Evolutionary conservation across 2,797 vertebrate genomes (phyloP).

Genomic region (Allobates femoralis): DNA sequence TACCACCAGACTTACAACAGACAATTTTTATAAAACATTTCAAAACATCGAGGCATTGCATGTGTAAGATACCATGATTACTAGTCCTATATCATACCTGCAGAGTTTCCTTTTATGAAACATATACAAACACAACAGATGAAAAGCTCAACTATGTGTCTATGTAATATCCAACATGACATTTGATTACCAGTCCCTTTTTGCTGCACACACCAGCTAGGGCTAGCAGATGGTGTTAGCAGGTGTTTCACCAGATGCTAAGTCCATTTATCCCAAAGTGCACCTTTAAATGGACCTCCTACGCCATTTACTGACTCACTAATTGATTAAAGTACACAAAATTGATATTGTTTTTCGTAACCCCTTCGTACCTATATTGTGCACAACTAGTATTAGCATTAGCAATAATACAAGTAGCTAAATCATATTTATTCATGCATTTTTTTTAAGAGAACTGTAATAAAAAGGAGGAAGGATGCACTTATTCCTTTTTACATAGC

Average conservation of each 20-base stretch:
- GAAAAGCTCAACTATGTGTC: background rate
- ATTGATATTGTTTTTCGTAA: constrained; percentile 11
- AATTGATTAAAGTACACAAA: constrained; percentile 58
- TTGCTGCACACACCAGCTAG: constrained; percentile 24
- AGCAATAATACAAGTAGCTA: background rate
- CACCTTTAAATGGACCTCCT: constrained; percentile 49
- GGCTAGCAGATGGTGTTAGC: constrained; percentile 47
- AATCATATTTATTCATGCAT: background rate
- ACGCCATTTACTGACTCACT: constrained; percentile 18
- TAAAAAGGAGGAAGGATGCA: background rate
- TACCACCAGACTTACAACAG: no score
- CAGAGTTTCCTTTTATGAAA: background rate
- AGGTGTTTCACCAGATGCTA: constrained; percentile 57
- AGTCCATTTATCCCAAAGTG: constrained; percentile 50
- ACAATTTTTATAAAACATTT: background rate
- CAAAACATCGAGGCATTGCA: background rate
- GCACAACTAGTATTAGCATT: background rate
- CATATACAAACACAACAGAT: background rate
- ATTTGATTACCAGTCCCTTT: constrained; percentile 32
- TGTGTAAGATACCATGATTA: background rate
- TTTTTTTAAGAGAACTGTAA: background rate
- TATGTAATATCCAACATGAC: constrained; percentile 3
- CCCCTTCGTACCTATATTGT: background rate
- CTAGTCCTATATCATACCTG: constrained; percentile 8
- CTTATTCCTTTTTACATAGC: background rate